These are phyloP conservation scores for Nebria ingens DNA, from an alignment of 1,140 invertebrate genomes.

Conservation along the genomic window DNA sequence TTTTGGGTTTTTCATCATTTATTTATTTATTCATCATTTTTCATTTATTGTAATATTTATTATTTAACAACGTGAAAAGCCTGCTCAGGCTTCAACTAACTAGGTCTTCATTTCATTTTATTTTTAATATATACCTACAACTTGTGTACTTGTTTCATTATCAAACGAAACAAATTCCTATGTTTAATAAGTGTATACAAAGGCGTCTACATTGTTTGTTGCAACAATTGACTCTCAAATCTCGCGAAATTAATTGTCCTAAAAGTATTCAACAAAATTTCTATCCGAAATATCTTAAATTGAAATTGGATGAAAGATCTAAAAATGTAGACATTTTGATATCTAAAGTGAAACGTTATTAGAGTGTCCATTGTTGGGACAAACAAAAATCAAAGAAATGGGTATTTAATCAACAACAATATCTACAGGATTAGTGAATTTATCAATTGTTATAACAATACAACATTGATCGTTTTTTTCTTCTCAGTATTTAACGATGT, in stretches of 20 bases:
- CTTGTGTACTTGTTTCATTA: slow-evolving; percentile 20
- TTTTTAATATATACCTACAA: slow-evolving; percentile 8
- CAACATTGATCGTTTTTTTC: slow-evolving; percentile 31
- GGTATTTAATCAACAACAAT: slow-evolving; percentile 32
- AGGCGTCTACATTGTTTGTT: slow-evolving; percentile 6
- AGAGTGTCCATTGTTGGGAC: slow-evolving; percentile 1
- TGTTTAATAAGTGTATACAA: slow-evolving; percentile 9
- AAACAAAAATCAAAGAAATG: not conserved
- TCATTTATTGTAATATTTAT: too few species aligned
- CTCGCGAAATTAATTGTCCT: too few species aligned
- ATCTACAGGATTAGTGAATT: slow-evolving; percentile 34
- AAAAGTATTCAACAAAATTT: too few species aligned
- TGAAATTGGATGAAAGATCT: too few species aligned
- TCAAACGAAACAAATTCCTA: slow-evolving; percentile 7
- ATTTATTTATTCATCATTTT: slow-evolving; percentile 11
- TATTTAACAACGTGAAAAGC: slow-evolving; percentile 38
- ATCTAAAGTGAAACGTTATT: too few species aligned
- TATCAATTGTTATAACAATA: slow-evolving; percentile 35
- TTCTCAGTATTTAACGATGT: slow-evolving; percentile 23
- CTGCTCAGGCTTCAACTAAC: slow-evolving; percentile 22
- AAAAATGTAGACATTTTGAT: too few species aligned
- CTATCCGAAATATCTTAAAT: too few species aligned
- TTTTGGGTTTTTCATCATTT: slow-evolving; percentile 10
- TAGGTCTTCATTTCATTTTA: slow-evolving; percentile 4
- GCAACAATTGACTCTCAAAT: slow-evolving; percentile 2